These are phyloP conservation scores for Halcyon smyrnensis DNA, from an alignment of 2,797 vertebrate genomes.

Conservation along the genomic window DNA sequence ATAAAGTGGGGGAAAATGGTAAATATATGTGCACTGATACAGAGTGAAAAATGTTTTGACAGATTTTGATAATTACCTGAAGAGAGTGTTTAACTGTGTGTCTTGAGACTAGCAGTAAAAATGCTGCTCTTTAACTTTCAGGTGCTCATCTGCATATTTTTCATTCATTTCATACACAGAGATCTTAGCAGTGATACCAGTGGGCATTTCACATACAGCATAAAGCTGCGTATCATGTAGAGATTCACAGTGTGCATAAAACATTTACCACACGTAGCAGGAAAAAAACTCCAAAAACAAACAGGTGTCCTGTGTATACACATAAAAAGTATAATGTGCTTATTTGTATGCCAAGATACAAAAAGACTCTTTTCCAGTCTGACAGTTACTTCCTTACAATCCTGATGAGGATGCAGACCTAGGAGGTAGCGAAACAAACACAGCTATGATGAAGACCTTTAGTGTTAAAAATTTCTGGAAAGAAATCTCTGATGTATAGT, in stretches of 20 bases:
- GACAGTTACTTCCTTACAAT: not conserved
- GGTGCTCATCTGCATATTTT: not conserved
- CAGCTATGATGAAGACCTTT: not conserved
- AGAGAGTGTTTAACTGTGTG: not conserved
- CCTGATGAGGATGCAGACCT: not conserved
- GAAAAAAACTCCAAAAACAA: not conserved
- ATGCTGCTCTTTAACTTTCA: not conserved
- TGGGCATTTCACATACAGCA: not conserved
- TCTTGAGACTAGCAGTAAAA: not conserved
- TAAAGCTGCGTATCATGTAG: not conserved
- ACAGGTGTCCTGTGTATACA: not conserved
- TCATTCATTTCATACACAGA: not conserved
- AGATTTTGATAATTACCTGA: not conserved
- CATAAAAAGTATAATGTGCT: not conserved
- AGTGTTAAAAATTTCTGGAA: not conserved
- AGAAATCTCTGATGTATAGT: not conserved
- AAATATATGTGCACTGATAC: not conserved
- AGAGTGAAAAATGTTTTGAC: not conserved
- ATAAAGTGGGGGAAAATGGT: not conserved
- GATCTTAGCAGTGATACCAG: not conserved
- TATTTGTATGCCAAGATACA: not conserved
- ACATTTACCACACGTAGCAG: fast-evolving
- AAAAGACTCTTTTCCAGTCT: not conserved
- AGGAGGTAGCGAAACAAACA: not conserved
- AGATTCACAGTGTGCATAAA: not conserved